Percentiles rank a stretch among this genome's conserved stretches.
These are phyloP conservation scores for Sarotherodon lohbergeri DNA, from an alignment of 2,113 vertebrate genomes.

Conservation along the genomic window DNA sequence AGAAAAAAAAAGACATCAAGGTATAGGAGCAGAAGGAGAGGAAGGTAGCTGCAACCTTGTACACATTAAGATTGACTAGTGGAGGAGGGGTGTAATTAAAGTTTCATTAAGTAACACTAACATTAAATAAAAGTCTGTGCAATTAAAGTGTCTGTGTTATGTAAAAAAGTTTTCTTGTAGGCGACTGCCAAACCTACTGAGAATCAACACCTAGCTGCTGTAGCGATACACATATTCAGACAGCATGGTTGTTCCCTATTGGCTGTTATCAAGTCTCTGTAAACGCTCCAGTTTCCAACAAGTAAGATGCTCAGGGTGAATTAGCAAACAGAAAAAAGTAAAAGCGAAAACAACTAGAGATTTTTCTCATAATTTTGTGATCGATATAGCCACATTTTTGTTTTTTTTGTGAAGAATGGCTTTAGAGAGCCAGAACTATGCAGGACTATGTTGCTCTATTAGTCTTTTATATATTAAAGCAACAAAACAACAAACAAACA, in stretches of 20 bases:
- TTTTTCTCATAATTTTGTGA: background rate
- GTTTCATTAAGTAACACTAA: conserved; percentile 32
- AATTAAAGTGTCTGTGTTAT: conserved; percentile 23
- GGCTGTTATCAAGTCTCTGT: background rate
- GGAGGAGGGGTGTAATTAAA: conserved; percentile 35
- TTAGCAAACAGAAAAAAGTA: background rate
- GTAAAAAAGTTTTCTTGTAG: background rate
- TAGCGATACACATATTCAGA: background rate
- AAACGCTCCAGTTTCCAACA: background rate
- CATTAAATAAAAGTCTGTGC: conserved; percentile 25
- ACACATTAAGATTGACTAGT: conserved; percentile 13
- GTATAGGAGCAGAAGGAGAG: background rate
- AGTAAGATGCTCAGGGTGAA: background rate
- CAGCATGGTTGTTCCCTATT: background rate
- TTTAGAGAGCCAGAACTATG: background rate
- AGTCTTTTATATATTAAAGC: background rate
- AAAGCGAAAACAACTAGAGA: background rate
- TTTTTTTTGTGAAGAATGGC: background rate
- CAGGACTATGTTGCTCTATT: background rate
- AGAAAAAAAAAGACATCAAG: conserved; percentile 22
- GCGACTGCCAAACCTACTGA: background rate
- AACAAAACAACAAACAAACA: background rate
- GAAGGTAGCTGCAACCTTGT: background rate
- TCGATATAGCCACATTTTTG: background rate
- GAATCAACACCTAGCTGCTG: background rate